Evolutionary conservation across 2,113 vertebrate species (phyloP).

Genomic region (Oreotrochilus melanogaster): DNA sequence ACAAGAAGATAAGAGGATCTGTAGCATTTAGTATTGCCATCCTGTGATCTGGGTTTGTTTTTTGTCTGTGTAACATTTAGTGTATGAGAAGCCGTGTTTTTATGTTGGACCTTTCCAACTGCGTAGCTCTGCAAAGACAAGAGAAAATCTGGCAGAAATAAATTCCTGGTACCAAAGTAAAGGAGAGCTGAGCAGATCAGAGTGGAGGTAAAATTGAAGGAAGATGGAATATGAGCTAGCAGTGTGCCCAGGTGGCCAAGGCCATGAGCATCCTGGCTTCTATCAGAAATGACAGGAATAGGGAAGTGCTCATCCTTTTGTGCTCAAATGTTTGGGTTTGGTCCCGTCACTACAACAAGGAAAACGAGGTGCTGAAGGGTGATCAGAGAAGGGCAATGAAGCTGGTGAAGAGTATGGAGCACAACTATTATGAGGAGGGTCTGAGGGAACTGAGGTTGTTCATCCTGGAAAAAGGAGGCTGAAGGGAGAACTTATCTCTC

Average conservation of each 20-base stretch:
- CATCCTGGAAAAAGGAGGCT: not conserved
- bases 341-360: not conserved
- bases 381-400: rapidly evolving
- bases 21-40: not conserved
- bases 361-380: rapidly evolving
- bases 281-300: rapidly evolving
- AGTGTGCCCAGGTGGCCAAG: not conserved
- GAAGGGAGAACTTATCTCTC: rapidly evolving
- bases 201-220: not conserved
- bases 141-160: not conserved
- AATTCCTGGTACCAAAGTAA: not conserved
- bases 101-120: not conserved
- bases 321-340: not conserved
- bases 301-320: rapidly evolving
- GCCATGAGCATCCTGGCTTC: not conserved
- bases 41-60: not conserved
- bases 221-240: not conserved
- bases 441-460: not conserved
- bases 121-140: not conserved
- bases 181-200: not conserved
- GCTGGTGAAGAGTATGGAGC: not conserved
- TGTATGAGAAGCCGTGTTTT: not conserved
- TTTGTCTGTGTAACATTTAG: not conserved
- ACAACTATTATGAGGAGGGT: rapidly evolving
- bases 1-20: not conserved